Percentiles rank a stretch among this genome's conserved stretches.
These are phyloP conservation scores for Drosophila punjabiensis DNA, from an alignment of 1,140 invertebrate genomes.

Conservation along the genomic window DNA sequence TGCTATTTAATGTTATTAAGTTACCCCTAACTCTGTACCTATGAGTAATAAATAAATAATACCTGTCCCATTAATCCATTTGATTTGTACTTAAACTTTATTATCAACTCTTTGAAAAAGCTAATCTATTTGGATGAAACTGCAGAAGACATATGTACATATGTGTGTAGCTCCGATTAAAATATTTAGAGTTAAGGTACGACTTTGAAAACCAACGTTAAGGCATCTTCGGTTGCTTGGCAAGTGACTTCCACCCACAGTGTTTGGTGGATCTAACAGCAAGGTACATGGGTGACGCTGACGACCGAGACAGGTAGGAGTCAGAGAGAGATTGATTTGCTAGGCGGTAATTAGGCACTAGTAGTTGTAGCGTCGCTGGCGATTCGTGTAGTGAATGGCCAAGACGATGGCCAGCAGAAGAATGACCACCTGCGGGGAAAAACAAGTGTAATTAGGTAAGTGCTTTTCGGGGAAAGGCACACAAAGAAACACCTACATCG, in stretches of 20 bases:
- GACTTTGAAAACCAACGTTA: constrained; percentile 23
- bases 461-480: neutral
- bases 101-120: constrained; percentile 8
- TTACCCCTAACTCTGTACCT: no score
- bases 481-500: constrained; percentile 52
- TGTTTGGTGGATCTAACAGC: constrained; percentile 14
- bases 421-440: constrained; percentile 57
- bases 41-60: neutral
- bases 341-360: constrained; percentile 37
- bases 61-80: neutral
- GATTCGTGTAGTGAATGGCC: constrained; percentile 78
- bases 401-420: constrained; percentile 64
- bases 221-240: constrained; percentile 61
- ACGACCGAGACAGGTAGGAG: constrained; percentile 40
- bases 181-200: constrained; percentile 1
- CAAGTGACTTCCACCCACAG: constrained; percentile 47
- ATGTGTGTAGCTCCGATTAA: neutral
- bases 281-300: constrained; percentile 72
- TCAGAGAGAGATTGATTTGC: constrained; percentile 28
- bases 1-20: no score
- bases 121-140: neutral
- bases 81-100: constrained; percentile 9
- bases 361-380: constrained; percentile 64
- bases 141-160: neutral
- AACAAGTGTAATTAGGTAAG: constrained; percentile 9